Conservation (phyloP, 2,888 invertebrate genomes). For the Meandrusa payeni region DNA sequence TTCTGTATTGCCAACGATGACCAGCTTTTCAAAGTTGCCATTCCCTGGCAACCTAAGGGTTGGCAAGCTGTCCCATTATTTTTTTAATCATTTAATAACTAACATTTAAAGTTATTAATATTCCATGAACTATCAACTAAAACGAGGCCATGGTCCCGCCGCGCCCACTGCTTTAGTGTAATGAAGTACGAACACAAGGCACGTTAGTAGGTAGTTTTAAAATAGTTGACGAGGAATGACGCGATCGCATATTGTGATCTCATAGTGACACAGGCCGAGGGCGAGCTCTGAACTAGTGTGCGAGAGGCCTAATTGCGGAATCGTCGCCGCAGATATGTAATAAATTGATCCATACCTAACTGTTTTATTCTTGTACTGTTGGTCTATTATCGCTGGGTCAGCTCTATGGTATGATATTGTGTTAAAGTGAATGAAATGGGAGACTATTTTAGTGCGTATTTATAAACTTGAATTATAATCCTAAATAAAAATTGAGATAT, state of each 20-base stretch:
- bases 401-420: too few relatives aligned
- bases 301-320: slow-evolving; percentile 18
- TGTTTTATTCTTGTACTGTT: slow-evolving; percentile 12
- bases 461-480: too few relatives aligned
- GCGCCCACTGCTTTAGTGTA: slow-evolving; percentile 44
- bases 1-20: too few relatives aligned
- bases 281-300: slow-evolving; percentile 1
- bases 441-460: too few relatives aligned
- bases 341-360: slow-evolving; percentile 12
- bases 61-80: background rate
- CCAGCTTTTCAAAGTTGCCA: too few relatives aligned
- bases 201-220: slow-evolving; percentile 35
- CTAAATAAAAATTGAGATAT: too few relatives aligned
- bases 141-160: slow-evolving; percentile 61
- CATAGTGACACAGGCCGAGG: slow-evolving; percentile 22
- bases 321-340: slow-evolving; percentile 12
- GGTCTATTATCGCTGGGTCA: too few relatives aligned
- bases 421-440: too few relatives aligned
- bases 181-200: slow-evolving; percentile 27
- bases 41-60: too few relatives aligned
- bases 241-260: slow-evolving; percentile 34
- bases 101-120: slow-evolving; percentile 15
- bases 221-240: slow-evolving; percentile 40
- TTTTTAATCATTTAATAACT: slow-evolving; percentile 7
- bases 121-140: slow-evolving; percentile 30